Conservation (phyloP, 2,888 invertebrate genomes). For the Brenthis hecate region DNA sequence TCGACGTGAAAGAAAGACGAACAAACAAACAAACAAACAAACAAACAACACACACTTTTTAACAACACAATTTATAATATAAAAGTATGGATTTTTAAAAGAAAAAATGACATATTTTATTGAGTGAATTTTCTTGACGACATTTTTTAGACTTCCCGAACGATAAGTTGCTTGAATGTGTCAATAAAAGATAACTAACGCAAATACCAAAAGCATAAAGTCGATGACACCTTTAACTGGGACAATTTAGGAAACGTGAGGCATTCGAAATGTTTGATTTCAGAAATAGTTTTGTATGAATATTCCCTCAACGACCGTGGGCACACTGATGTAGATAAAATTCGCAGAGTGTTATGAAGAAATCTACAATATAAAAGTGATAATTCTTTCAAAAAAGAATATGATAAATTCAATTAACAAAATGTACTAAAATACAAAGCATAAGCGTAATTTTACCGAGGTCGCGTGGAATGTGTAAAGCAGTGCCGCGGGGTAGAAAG, state of each 20-base stretch:
- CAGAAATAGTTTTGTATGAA: constrained; percentile 14
- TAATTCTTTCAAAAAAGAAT: neutral
- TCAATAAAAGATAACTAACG: constrained; percentile 74
- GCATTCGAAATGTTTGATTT: constrained; percentile 21
- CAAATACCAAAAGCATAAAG: constrained; percentile 65
- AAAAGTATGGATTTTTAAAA: neutral
- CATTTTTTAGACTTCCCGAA: constrained; percentile 62
- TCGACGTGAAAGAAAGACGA: too few species aligned
- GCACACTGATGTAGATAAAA: too few species aligned
- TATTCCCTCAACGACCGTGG: neutral
- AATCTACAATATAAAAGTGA: neutral
- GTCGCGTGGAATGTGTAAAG: constrained; percentile 41
- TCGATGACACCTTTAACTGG: constrained; percentile 65
- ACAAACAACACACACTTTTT: too few species aligned
- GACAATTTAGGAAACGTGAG: constrained; percentile 43
- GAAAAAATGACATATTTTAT: neutral
- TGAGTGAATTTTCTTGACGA: constrained; percentile 20
- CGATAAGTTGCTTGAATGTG: constrained; percentile 75
- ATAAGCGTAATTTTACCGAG: constrained; percentile 10
- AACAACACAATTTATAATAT: too few species aligned
- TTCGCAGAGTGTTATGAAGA: neutral
- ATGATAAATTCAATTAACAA: neutral
- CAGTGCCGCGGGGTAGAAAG: constrained; percentile 68
- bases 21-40: too few species aligned
- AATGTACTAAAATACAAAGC: constrained; percentile 10